phyloP scores from a whole-genome alignment of 2,888 invertebrate species.

The Rhyacophila evoluta region DNA sequence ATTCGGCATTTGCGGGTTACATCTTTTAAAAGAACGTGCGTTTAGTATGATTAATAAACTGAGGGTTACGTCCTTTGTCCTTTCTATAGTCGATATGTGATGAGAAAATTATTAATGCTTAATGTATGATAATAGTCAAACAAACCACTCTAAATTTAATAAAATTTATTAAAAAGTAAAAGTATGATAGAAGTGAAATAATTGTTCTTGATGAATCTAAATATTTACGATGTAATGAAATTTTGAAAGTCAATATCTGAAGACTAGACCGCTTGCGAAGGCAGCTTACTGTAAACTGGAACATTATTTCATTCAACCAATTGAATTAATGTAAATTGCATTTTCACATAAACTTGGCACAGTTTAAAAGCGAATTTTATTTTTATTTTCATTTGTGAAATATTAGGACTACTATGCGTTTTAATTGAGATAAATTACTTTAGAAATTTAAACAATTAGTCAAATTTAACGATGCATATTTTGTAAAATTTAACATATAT shows the following conservation, averaged over 20 bases:
- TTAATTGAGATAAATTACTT: not conserved
- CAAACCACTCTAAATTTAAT: not conserved
- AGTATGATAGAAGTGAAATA: not conserved
- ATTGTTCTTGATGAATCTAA: not conserved
- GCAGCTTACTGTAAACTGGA: not conserved
- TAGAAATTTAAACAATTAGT: not conserved
- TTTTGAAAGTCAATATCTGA: not conserved
- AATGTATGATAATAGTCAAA: no score
- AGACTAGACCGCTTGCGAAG: not conserved
- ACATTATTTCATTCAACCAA: not conserved
- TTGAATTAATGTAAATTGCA: not conserved
- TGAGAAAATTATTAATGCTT: no score
- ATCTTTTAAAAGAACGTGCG: no score
- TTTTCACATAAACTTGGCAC: slow-evolving; percentile 8
- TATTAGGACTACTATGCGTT: not conserved
- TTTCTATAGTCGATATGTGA: no score
- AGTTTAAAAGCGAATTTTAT: not conserved
- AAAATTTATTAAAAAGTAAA: no score
- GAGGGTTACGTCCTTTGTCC: no score
- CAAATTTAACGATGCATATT: not conserved
- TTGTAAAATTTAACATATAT: not conserved
- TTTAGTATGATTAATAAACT: no score
- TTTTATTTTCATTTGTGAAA: not conserved
- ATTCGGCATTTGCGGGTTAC: no score
- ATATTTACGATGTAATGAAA: not conserved